Conservation (phyloP, 2,797 vertebrate genomes). For the Gambelia wislizenii region DNA sequence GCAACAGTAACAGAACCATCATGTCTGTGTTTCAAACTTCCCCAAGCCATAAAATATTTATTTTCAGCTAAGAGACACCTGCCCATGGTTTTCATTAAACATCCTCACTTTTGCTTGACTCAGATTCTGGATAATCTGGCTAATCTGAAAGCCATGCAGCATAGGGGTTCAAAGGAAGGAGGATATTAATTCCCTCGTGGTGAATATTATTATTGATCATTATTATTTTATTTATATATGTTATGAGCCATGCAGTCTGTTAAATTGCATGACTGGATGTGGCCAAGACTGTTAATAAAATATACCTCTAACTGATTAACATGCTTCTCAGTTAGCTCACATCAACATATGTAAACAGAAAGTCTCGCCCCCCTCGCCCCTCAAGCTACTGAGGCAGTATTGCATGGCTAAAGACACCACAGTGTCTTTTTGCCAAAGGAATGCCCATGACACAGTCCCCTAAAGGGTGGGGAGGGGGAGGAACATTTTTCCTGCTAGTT, state of each 20-base stretch:
- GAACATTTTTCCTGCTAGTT: slow-evolving; percentile 17
- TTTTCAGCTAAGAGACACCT: neutral
- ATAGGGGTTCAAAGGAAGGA: neutral
- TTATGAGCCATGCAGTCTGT: neutral
- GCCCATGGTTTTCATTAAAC: neutral
- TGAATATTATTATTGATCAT: too few relatives aligned
- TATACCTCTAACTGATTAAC: neutral
- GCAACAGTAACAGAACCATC: neutral
- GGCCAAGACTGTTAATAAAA: neutral
- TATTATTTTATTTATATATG: too few relatives aligned
- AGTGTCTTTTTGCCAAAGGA: neutral
- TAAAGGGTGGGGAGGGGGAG: neutral
- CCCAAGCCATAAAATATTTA: neutral
- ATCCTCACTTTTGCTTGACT: neutral
- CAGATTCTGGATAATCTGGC: too few relatives aligned
- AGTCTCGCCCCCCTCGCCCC: too few relatives aligned
- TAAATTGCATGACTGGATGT: neutral
- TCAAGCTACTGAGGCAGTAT: neutral
- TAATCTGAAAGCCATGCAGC: neutral
- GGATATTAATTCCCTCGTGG: neutral
- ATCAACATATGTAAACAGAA: neutral
- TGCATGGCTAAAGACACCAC: neutral
- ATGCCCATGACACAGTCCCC: neutral
- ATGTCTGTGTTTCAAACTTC: neutral
- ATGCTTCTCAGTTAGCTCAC: neutral